A percentile compares a stretch with the other conserved stretches of the same genome.
These are phyloP conservation scores for Nyctibius bracteatus DNA, from an alignment of 2,113 vertebrate genomes.

Conservation along the genomic window DNA sequence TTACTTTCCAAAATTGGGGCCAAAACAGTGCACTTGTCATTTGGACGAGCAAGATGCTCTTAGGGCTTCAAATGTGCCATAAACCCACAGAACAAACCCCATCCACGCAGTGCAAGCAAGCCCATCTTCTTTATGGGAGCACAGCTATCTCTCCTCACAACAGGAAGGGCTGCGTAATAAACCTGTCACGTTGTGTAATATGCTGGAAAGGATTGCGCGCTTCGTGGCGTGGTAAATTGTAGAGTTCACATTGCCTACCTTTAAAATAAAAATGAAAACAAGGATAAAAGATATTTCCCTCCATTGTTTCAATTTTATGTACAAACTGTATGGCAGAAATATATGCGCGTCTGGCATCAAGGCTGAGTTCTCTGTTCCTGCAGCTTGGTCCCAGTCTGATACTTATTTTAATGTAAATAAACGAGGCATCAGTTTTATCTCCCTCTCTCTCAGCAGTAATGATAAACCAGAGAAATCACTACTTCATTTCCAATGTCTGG, in stretches of 20 bases:
- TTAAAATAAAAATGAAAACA: slow-evolving; percentile 65
- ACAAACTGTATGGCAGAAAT: slow-evolving; percentile 51
- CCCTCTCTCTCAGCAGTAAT: slow-evolving; percentile 4
- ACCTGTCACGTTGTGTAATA: slow-evolving; percentile 36
- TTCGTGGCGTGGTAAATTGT: neutral
- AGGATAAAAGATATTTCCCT: slow-evolving; percentile 60
- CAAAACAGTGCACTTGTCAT: slow-evolving; percentile 43
- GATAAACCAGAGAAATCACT: slow-evolving; percentile 39
- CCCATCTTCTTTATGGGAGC: slow-evolving; percentile 49
- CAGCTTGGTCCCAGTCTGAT: slow-evolving; percentile 38
- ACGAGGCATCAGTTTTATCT: slow-evolving; percentile 41
- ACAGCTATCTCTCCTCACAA: neutral
- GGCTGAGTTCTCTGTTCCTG: neutral
- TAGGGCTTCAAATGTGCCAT: slow-evolving; percentile 43
- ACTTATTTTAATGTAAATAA: slow-evolving; percentile 62
- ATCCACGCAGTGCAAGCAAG: neutral
- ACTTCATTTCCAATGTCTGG: neutral
- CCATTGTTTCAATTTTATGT: slow-evolving; percentile 61
- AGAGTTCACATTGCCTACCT: slow-evolving; percentile 20
- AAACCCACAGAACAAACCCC: slow-evolving; percentile 41
- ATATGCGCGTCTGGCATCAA: neutral
- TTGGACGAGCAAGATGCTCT: slow-evolving; percentile 24
- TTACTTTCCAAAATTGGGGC: slow-evolving; percentile 46
- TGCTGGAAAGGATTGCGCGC: slow-evolving; percentile 26
- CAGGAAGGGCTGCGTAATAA: slow-evolving; percentile 40